Percentiles rank a stretch among this genome's conserved stretches.
phyloP scores from a whole-genome alignment of 2,888 invertebrate genomes.

The Colletes collaris region DNA sequence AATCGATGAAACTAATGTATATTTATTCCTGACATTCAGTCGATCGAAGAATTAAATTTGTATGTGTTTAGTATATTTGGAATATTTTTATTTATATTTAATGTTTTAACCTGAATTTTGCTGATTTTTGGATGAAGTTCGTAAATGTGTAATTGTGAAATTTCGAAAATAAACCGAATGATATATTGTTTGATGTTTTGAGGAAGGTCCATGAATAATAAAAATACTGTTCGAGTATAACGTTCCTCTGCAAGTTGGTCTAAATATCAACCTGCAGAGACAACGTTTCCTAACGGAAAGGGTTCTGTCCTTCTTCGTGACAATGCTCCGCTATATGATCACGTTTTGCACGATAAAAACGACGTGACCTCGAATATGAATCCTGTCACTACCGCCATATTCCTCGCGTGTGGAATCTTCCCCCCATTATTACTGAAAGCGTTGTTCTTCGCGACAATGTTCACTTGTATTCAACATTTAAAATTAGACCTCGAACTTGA shows the following conservation, averaged over 20 bases:
- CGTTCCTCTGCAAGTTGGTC: constrained; percentile 2
- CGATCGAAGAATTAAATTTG: too few relatives aligned
- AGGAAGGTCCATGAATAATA: too few relatives aligned
- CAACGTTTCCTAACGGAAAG: constrained; percentile 15
- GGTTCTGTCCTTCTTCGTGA: constrained; percentile 26
- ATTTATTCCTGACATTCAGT: too few relatives aligned
- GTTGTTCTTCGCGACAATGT: neutral
- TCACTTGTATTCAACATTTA: neutral
- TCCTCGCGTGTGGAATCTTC: neutral
- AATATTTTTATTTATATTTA: too few relatives aligned
- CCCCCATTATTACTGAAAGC: neutral
- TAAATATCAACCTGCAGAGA: constrained; percentile 11
- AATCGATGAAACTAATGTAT: too few relatives aligned
- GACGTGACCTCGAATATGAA: constrained; percentile 21
- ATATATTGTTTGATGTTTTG: too few relatives aligned
- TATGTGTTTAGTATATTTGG: too few relatives aligned
- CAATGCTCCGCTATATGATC: constrained; percentile 13
- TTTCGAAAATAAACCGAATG: neutral
- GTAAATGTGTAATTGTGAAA: too few relatives aligned
- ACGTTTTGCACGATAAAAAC: constrained; percentile 11
- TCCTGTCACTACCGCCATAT: constrained; percentile 1
- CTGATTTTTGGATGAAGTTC: too few relatives aligned
- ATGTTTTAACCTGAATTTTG: too few relatives aligned
- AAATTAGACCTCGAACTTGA: too few relatives aligned
- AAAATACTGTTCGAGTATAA: neutral